Base-by-base conservation (phyloP, 2,113 vertebrate species). In the Syngnathus scovelli region DNA sequence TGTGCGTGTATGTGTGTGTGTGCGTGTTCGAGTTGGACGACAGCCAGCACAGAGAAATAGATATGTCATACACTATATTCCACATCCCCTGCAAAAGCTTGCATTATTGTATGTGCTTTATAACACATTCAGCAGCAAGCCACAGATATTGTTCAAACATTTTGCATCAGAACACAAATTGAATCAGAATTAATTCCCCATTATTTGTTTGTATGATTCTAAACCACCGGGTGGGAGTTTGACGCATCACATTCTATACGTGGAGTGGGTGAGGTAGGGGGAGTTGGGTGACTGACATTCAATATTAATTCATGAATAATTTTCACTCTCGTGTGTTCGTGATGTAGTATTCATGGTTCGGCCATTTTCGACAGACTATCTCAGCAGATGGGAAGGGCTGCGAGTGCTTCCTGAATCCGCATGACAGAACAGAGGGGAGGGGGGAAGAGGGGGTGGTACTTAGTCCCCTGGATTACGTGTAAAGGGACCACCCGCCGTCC, bases 21-120 rank as follows among this genome's bases (percentile, higher is more conserved):
- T 66, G 69, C 54, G 66, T 64, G 52, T 56, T 76, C 80, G 78
- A 76, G 77, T 80, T 87, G 88, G 88, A 89, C 70, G 69, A 68
- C 48, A 49, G 83, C 88, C 89, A 89, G 68, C 8, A 37, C 6
- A 36, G 23, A 44, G 5, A 33, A 64, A 48, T 10, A 37, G 8
- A 37, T 62, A 43, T 23, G 21, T 33, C 38, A 6, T 12, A 61
- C 18, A 41, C 1, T 36, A 33, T 33, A 61, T 44, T 43, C 61
- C 60, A 64, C 21, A 64, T 44, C 23, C n/a, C 10, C 44, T 3
- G 23, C 2, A 27, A 7, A 16, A 1, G 36, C 16, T 10, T 19
- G 10, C 59, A 8, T 19, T 39, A 10, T n/a, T 41, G 1, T 21
- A 23, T 41, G 16, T 27, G 6, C 15, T 5, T 63, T 44, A 46